A percentile compares a stretch with the other conserved stretches of the same genome.
Conservation (phyloP, 1,140 invertebrate species). For the Ruditapes philippinarum region DNA sequence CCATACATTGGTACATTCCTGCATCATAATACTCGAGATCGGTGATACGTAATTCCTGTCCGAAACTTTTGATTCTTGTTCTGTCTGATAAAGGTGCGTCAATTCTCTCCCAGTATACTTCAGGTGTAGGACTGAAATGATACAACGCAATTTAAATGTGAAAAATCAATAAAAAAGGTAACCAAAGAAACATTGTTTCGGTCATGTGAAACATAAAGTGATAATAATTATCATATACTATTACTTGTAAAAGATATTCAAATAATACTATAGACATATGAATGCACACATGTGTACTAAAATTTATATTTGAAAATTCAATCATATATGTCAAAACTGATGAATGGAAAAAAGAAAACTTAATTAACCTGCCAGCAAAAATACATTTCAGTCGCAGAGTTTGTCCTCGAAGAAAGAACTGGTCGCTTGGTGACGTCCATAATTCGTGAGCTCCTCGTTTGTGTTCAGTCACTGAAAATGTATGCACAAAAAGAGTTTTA, state of each 20-base stretch:
- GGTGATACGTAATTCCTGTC: slow-evolving; percentile 80
- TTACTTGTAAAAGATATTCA: too few species aligned
- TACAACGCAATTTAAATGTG: too few species aligned
- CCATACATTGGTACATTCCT: slow-evolving; percentile 83
- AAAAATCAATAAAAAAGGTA: too few species aligned
- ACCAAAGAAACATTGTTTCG: too few species aligned
- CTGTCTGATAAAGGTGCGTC: slow-evolving; percentile 69
- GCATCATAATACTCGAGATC: slow-evolving; percentile 78
- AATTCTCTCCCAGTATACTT: slow-evolving; percentile 79
- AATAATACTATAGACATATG: too few species aligned
- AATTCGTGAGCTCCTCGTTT: slow-evolving; percentile 70
- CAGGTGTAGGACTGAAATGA: slow-evolving; percentile 80
- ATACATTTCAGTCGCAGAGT: slow-evolving; percentile 81
- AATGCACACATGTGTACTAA: too few species aligned
- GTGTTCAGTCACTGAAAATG: slow-evolving; percentile 69
- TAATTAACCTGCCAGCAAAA: slow-evolving; percentile 84
- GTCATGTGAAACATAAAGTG: too few species aligned
- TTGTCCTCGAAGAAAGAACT: slow-evolving; percentile 74
- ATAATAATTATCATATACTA: too few species aligned
- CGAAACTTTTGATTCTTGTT: slow-evolving; percentile 76
- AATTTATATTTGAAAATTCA: too few species aligned
- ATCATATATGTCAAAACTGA: too few species aligned
- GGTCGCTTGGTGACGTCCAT: slow-evolving; percentile 80
- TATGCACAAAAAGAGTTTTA: background rate
- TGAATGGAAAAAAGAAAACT: too few species aligned